Base-by-base conservation (phyloP, 1,140 invertebrate species). In the Laupala kohalensis region DNA sequence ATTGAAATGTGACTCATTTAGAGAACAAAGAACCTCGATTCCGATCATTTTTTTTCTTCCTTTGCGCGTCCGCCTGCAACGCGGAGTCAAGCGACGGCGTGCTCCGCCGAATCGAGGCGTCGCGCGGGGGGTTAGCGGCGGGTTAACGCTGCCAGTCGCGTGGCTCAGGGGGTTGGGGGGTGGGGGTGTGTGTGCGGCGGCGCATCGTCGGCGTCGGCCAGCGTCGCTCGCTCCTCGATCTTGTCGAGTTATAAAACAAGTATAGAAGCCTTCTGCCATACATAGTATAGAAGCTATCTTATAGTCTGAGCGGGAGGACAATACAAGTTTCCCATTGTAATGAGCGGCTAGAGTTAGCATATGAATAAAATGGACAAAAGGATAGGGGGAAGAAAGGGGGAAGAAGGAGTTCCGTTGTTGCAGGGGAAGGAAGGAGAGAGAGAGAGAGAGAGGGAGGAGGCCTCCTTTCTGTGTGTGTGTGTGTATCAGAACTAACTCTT, bases 331-430 rank as follows among this genome's bases (percentile, higher is more conserved):
- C 71, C 29, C 53, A 72, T 72, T 72, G 71, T 72, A 72, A 72
- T 72, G 71, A 72, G 71, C 65, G 71, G 71, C 67, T 72, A 68
- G 71, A 72, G 71, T 72, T 72, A 72, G 71, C 71, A 72, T 72
- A 72, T 72, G 71, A 72, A 72, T 72, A 72, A 72, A 72, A 72
- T 72, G 71, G 71, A 72, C 71, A 72, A 72, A 72, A 72, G 71
- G 71, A 68, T 28, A 63, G 65, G 26, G 29, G 37, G 15, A 26
- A 26, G 28, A 26, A 29, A 28, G n/a, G 26, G 28, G 71, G 71
- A 2, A 65, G 23, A 63, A 29, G 63, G 19, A n/a, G n/a, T n/a
- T n/a, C n/a, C n/a, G n/a, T n/a, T n/a, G n/a, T n/a, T n/a, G n/a
- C n/a, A n/a, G 53, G 69, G 69, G 69, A 28, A 19, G 64, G 37